A percentile compares a stretch with the other conserved stretches of the same genome.
Evolutionary conservation across 2,888 invertebrate species (phyloP).

Genomic region (Lissonota sp.): DNA sequence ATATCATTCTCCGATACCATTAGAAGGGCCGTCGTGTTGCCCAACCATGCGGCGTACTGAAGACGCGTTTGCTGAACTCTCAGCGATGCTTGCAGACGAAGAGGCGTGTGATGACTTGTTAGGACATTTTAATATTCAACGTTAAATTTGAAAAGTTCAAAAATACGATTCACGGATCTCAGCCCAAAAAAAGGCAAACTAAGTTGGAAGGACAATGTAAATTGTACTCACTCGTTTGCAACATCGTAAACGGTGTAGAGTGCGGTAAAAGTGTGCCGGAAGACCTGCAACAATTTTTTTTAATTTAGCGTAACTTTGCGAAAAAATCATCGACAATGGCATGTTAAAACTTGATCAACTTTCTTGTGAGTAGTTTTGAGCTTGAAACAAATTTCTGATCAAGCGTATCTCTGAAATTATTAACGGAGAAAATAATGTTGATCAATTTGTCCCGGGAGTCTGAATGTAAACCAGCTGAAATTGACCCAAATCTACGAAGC

Average conservation of each 20-base stretch:
- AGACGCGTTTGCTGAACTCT: conserved; percentile 89
- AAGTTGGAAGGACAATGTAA: conserved; percentile 3
- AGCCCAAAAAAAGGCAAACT: background rate
- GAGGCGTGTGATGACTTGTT: conserved; percentile 92
- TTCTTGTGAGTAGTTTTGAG: too few relatives aligned
- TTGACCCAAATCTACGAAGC: too few relatives aligned
- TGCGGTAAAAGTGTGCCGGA: conserved; percentile 93
- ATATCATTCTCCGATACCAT: conserved; percentile 96
- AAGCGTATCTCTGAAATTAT: too few relatives aligned
- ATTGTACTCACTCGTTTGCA: conserved; percentile 91
- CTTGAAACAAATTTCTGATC: too few relatives aligned
- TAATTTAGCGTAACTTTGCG: too few relatives aligned
- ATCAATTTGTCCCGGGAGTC: too few relatives aligned
- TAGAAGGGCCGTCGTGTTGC: conserved; percentile 90
- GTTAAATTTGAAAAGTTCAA: too few relatives aligned
- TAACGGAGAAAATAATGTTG: too few relatives aligned
- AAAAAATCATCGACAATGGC: too few relatives aligned
- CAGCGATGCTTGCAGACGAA: conserved; percentile 91
- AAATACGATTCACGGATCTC: background rate
- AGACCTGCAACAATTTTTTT: conserved; percentile 87
- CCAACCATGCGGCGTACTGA: conserved; percentile 94
- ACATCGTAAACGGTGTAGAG: conserved; percentile 96
- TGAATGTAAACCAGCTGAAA: too few relatives aligned
- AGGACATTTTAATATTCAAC: too few relatives aligned
- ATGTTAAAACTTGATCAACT: too few relatives aligned